Percentiles rank a stretch among this genome's conserved stretches.
Evolutionary conservation across 2,888 invertebrate species (phyloP).

Genomic region (Pogonocherus hispidulus): DNA sequence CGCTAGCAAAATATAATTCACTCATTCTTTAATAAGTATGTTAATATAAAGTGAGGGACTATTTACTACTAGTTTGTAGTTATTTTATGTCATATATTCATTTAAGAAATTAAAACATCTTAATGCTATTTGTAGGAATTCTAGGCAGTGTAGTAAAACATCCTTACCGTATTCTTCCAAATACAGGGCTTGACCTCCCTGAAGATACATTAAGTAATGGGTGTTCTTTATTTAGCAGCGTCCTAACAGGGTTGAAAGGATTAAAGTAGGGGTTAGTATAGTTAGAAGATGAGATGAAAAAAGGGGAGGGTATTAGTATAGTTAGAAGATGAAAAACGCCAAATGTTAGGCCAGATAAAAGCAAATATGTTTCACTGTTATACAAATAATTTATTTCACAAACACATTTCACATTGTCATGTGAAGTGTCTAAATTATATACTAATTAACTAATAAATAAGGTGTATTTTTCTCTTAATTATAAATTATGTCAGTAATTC

Average conservation of each 20-base stretch:
- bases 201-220: conserved; percentile 62
- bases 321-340: conserved; percentile 13
- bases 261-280: conserved; percentile 41
- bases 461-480: no score
- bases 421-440: background rate
- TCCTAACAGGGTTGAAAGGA: conserved; percentile 52
- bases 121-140: no score
- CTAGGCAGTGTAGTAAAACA: background rate
- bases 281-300: conserved; percentile 43
- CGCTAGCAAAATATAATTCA: no score
- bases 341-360: background rate
- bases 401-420: background rate
- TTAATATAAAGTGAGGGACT: no score
- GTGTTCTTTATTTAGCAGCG: conserved; percentile 61
- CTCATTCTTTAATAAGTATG: no score
- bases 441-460: no score
- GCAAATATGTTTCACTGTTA: background rate
- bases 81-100: no score
- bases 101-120: no score
- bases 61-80: no score
- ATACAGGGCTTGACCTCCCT: conserved; percentile 64
- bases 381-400: no score
- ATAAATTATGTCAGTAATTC: no score
- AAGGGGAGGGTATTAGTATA: conserved; percentile 18
- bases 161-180: conserved; percentile 60